Percentiles rank a stretch among this genome's conserved stretches.
These are phyloP conservation scores for Cylloceria caligata DNA, from an alignment of 2,888 invertebrate species.

Conservation along the genomic window DNA sequence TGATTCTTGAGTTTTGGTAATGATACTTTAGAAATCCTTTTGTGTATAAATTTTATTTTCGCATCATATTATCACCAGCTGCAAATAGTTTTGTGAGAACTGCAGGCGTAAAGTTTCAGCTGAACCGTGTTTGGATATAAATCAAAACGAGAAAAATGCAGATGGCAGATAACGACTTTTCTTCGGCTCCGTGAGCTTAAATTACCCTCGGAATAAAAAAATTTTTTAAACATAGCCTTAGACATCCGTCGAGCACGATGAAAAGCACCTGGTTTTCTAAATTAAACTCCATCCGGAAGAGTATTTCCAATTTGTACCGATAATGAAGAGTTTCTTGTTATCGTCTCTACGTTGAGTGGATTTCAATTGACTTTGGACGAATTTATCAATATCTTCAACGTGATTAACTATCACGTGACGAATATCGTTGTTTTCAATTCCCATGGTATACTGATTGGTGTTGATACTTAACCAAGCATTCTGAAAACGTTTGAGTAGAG, in stretches of 20 bases:
- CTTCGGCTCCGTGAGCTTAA: not conserved
- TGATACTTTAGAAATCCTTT: not conserved
- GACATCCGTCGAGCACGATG: slow-evolving; percentile 1
- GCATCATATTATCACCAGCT: not conserved
- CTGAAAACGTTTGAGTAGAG: slow-evolving; percentile 67
- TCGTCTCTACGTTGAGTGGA: slow-evolving; percentile 53
- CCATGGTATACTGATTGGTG: too few relatives aligned
- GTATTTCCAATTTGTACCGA: too few relatives aligned
- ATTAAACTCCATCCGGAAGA: not conserved
- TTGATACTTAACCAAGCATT: not conserved
- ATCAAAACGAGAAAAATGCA: not conserved
- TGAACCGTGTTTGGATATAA: not conserved
- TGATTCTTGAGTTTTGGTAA: not conserved
- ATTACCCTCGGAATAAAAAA: not conserved
- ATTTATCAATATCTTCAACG: slow-evolving; percentile 47
- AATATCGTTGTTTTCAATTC: too few relatives aligned
- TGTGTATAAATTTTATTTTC: not conserved
- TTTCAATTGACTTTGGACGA: slow-evolving; percentile 23
- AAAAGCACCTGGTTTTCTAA: not conserved
- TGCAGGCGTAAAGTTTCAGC: not conserved
- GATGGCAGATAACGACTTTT: not conserved
- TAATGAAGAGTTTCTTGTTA: slow-evolving; percentile 12
- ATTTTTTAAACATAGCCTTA: not conserved
- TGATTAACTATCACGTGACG: too few relatives aligned
- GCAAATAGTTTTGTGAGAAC: not conserved